Evolutionary conservation across 1,140 invertebrate species (phyloP).

Genomic region (Zaprionus camerounensis): DNA sequence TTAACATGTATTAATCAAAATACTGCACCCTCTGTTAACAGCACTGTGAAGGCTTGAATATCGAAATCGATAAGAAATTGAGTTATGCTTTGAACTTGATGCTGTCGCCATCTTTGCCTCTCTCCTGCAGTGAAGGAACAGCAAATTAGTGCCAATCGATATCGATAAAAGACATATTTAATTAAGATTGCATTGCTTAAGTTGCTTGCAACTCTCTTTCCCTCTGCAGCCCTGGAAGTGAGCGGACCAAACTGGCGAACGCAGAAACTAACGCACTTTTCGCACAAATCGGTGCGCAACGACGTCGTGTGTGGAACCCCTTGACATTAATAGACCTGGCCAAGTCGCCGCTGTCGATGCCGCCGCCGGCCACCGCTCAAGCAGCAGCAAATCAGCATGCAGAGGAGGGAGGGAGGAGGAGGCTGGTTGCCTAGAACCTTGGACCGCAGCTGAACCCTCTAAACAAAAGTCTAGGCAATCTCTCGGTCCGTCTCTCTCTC

Average conservation of each 20-base stretch:
- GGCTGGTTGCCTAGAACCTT: slow-evolving; percentile 60
- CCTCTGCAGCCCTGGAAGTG: slow-evolving; percentile 7
- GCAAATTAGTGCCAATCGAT: neutral
- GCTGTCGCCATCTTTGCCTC: too few species aligned
- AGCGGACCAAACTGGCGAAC: slow-evolving; percentile 28
- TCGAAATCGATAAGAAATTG: too few species aligned
- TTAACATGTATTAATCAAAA: too few species aligned
- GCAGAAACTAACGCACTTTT: slow-evolving; percentile 82
- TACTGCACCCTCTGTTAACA: too few species aligned
- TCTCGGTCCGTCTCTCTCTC: slow-evolving; percentile 24
- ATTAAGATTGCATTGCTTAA: neutral
- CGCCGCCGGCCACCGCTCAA: slow-evolving; percentile 19
- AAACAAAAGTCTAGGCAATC: slow-evolving; percentile 65
- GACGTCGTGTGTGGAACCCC: slow-evolving; percentile 74
- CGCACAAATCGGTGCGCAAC: slow-evolving; percentile 28
- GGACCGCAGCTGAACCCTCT: slow-evolving; percentile 66
- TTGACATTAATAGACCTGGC: slow-evolving; percentile 77
- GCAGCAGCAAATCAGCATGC: slow-evolving; percentile 29
- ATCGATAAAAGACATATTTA: neutral
- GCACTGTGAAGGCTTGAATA: too few species aligned
- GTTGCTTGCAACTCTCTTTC: neutral
- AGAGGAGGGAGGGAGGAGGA: neutral
- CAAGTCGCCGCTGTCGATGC: slow-evolving; percentile 42
- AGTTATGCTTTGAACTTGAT: too few species aligned
- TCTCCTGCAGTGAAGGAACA: too few species aligned